phyloP scores from a whole-genome alignment of 37 sponge, comb jelly and placozoan species.

The Diacarnus erythraeanus region DNA sequence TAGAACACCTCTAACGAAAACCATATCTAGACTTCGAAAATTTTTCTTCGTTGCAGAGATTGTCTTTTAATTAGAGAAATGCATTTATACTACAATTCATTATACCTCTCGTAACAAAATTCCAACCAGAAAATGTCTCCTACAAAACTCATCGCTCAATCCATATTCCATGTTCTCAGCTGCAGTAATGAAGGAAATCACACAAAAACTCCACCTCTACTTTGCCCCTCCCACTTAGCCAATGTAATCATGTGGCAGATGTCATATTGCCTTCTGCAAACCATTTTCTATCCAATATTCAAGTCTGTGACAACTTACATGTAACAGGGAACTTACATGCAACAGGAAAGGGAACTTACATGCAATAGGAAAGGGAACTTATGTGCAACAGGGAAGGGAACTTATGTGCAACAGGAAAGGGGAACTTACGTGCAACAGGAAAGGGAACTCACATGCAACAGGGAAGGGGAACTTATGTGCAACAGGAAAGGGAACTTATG shows the following conservation, averaged over 20 bases:
- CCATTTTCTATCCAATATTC: background rate
- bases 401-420: background rate
- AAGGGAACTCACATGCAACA: constrained; percentile 35
- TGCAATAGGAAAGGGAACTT: background rate
- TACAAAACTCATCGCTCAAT: constrained; percentile 80
- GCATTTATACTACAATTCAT: too few species aligned
- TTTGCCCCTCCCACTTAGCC: too few species aligned
- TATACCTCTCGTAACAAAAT: constrained; percentile 83
- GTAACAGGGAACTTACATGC: background rate
- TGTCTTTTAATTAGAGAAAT: too few species aligned
- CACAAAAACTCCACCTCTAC: too few species aligned
- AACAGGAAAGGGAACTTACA: background rate
- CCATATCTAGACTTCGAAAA: too few species aligned
- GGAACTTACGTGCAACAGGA: constrained; percentile 16
- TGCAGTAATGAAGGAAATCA: constrained; percentile 2
- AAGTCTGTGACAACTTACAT: background rate
- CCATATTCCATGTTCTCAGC: constrained; percentile 33
- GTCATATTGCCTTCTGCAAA: background rate
- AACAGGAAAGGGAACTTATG: background rate
- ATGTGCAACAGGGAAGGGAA: background rate
- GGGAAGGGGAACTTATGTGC: background rate
- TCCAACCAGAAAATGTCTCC: constrained; percentile 78
- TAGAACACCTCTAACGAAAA: too few species aligned
- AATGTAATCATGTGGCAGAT: background rate
- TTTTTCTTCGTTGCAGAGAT: too few species aligned